These are phyloP conservation scores for Amblyjoppa fuscipennis DNA, from an alignment of 2,888 invertebrate genomes.

Conservation along the genomic window DNA sequence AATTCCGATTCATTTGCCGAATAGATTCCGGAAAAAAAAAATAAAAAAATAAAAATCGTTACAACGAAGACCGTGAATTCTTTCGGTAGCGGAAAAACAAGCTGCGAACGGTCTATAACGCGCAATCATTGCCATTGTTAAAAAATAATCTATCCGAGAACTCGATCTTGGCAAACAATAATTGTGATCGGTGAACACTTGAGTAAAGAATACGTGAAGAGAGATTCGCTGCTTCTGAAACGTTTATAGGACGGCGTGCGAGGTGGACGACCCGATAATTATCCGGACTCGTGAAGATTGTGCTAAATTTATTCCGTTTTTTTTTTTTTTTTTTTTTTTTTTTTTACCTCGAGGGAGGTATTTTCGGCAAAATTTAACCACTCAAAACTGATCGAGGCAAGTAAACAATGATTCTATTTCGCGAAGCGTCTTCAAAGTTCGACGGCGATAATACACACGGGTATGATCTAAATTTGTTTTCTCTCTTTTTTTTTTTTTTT, in stretches of 20 bases:
- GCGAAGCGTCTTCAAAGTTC: not conserved
- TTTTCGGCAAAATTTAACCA: not conserved
- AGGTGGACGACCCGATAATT: not conserved
- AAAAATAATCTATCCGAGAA: not conserved
- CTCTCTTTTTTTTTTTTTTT: not conserved
- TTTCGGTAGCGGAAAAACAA: not conserved
- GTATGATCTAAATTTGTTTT: too few relatives aligned
- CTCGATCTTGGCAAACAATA: constrained; percentile 31
- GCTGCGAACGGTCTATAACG: not conserved
- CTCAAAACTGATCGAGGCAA: too few relatives aligned
- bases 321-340: not conserved
- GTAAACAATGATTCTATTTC: not conserved
- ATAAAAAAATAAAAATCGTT: constrained; percentile 4
- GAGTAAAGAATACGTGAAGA: constrained; percentile 35
- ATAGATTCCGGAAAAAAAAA: not conserved
- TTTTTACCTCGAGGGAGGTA: not conserved
- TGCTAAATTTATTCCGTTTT: not conserved
- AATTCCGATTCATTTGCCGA: not conserved
- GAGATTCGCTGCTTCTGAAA: not conserved
- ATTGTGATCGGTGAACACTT: constrained; percentile 22
- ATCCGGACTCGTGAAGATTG: not conserved
- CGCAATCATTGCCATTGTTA: not conserved
- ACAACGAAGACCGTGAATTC: not conserved
- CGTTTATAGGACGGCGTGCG: not conserved
- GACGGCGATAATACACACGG: not conserved